Evolutionary conservation across 1,140 invertebrate genomes (phyloP), one percentile per base, ranked within the genome.

Genomic region (Euura saliciscinereae): DNA sequence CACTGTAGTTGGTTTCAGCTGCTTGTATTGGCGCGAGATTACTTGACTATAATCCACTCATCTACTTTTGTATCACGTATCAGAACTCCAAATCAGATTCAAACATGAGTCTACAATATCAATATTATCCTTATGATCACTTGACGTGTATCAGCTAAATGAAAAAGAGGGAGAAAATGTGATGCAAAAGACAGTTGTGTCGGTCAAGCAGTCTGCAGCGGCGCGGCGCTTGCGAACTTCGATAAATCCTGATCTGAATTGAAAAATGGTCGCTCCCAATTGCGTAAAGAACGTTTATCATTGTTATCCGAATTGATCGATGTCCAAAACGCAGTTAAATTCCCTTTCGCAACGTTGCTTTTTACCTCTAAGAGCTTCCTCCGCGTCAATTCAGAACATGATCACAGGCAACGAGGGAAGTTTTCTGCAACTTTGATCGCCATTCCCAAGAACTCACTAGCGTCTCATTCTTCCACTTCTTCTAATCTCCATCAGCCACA

Each of bases 141-240:
- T 5, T 3, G 13, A 59, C 2, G 51, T 59, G n/a, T 59, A 59
- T 59, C 51, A 11, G 3, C 10, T n/a, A 59, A 59, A 59, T 59
- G 28, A 59, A 3, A 59, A 59, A n/a, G 13, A 59, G 51, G 51
- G 51, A 11, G 51, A 59, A 44, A 67, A 67, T 67, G 66, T 11
- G 43, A 44, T 28, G 13, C 66, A 67, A 67, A 42, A 11, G 28
- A 67, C 11, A 28, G 66, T 28, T 67, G 66, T 0, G 46, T 73
- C 74, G 73, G 80, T 87, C 86, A 83, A 87, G 84, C 74, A 83
- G 73, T 83, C 82, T 86, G 71, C 75, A 80, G 79, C 79, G 80
- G 82, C 85, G 84, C 82, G 81, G 82, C 84, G 82, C 83, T 80
- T 75, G 82, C 82, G 78, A 79, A 72, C 44, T 65, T 73, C 28